Evolutionary conservation across 2,113 vertebrate species (phyloP).

Genomic region (Acanthisitta chloris): DNA sequence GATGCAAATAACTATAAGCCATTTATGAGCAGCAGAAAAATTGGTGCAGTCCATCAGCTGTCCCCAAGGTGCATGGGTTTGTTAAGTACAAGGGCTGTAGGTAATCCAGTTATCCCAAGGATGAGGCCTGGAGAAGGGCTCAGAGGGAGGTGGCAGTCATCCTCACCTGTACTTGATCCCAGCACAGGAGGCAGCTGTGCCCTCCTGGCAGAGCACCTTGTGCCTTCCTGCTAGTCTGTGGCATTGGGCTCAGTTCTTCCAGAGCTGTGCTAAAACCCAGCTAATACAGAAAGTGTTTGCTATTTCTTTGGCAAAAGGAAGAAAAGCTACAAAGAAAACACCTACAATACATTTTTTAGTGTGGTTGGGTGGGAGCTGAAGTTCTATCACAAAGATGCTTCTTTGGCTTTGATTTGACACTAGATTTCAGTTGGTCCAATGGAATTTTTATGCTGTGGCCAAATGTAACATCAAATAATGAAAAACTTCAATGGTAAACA

Average conservation of each 20-base stretch:
- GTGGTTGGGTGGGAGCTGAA: constrained; percentile 37
- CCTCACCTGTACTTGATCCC: not conserved
- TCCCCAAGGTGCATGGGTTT: fast-evolving
- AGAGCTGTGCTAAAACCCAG: not conserved
- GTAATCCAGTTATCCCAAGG: not conserved
- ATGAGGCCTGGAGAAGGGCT: not conserved
- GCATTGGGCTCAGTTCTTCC: not conserved
- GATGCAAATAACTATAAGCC: not conserved
- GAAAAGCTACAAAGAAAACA: constrained; percentile 30
- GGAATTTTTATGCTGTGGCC: constrained; percentile 59
- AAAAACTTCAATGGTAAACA: constrained; percentile 76
- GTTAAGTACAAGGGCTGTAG: not conserved
- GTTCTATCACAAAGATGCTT: constrained; percentile 60
- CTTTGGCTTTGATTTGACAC: constrained; percentile 60
- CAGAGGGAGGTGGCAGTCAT: fast-evolving
- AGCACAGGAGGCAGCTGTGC: not conserved
- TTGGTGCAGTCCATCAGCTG: fast-evolving
- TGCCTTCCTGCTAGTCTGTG: not conserved
- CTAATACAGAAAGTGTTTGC: not conserved
- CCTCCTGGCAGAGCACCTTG: not conserved
- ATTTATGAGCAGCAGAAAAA: not conserved
- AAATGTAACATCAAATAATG: constrained; percentile 79
- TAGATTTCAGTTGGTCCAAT: constrained; percentile 56
- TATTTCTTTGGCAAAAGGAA: constrained; percentile 32
- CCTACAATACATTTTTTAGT: not conserved